Base-by-base conservation (phyloP, 2,888 invertebrate genomes). In the Ormyrus labotus region DNA sequence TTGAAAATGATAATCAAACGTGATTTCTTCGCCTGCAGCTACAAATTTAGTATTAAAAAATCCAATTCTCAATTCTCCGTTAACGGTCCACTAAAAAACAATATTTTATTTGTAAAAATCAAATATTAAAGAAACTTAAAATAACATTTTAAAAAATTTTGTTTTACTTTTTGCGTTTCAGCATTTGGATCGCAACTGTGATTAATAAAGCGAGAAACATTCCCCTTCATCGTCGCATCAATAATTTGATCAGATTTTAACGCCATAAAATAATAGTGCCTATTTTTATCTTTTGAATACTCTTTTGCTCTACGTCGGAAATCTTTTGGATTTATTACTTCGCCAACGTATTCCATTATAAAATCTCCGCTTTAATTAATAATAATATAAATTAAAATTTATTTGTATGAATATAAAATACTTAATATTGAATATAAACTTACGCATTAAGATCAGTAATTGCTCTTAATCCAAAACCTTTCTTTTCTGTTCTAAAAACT, bases 101-200 rank as follows among this genome's bases (percentile, higher is more conserved):
- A 69, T 51, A 6, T 53, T 53, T 53, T 19, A n/a, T 48, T 11
- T 3, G 19, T 47, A 64, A 64, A 64, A 67, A 8, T 6, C 13
- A 53, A 11, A 55, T n/a, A 67, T 10, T 2, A 13, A 34, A 57
- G 53, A 50, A 65, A 34, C 4, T 45, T 11, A 57, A 72, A 58
- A 70, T n/a, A 47, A 10, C 6, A 77, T 7, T 7, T 4, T 4
- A 0, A 34, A 4, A 4, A 34, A 34, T 34, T 34, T 34, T 5
- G 69, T 70, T 74, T 83, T 83, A 88, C 89, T 76, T 99, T 99
- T 91, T 99, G 99, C 0, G 99, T 99, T 92, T 98, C 98, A 5
- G 98, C 97, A 91, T 99, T 99, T 0, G 99, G 99, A 86, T 99
- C 98, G 90, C 99, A 99, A 65, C 98, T 98, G 90, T 99, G 99